These are phyloP conservation scores for Crepidodera aurea DNA, from an alignment of 2,888 invertebrate genomes.

Conservation along the genomic window DNA sequence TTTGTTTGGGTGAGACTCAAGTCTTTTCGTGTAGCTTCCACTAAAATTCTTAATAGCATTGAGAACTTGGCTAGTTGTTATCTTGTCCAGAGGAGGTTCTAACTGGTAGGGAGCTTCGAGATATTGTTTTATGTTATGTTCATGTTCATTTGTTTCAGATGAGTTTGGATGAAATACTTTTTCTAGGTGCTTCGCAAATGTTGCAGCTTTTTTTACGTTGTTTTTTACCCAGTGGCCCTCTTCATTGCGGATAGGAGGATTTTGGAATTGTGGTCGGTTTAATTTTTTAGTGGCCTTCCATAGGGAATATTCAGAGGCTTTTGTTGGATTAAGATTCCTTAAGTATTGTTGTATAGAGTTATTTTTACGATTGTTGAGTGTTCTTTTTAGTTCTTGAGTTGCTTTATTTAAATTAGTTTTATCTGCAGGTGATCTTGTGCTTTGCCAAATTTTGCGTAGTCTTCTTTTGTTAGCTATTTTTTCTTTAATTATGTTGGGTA, in stretches of 20 bases:
- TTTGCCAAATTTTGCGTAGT: not conserved
- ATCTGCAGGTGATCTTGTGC: not conserved
- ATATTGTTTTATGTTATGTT: no score
- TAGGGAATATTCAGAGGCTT: slow-evolving; percentile 11
- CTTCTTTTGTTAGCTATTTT: not conserved
- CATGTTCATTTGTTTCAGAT: not conserved
- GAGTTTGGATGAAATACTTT: not conserved
- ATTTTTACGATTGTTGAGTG: not conserved
- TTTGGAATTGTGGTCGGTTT: slow-evolving; percentile 4
- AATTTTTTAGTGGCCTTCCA: slow-evolving; percentile 22
- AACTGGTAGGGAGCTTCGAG: not conserved
- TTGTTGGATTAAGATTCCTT: not conserved
- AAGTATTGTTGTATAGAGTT: not conserved
- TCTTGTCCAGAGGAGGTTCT: not conserved
- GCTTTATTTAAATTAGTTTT: not conserved
- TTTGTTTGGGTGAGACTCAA: no score
- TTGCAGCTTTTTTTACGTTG: not conserved
- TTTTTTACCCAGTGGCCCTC: not conserved
- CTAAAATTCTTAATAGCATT: no score
- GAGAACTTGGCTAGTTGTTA: not conserved
- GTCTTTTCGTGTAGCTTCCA: no score
- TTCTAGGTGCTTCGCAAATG: not conserved
- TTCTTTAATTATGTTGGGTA: not conserved
- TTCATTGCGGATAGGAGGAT: slow-evolving; percentile 5
- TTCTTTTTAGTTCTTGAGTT: not conserved